A percentile compares a stretch with the other conserved stretches of the same genome.
Evolutionary conservation across 2,888 invertebrate species (phyloP).

Genomic region (Cetonia aurata): DNA sequence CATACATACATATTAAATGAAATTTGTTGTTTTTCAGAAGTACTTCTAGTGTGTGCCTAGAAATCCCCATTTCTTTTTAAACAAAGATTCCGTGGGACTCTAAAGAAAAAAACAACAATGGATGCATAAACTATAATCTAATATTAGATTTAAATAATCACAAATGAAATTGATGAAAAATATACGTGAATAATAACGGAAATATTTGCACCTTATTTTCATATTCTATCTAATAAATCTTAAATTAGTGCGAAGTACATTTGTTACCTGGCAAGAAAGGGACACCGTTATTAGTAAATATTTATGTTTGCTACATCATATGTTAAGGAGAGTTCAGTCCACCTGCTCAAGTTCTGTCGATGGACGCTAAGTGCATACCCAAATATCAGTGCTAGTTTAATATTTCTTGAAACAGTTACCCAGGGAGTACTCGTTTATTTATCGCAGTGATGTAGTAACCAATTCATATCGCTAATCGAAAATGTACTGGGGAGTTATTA

Average conservation of each 20-base stretch:
- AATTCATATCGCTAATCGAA: conserved; percentile 1
- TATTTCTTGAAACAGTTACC: conserved; percentile 7
- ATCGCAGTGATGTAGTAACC: background rate
- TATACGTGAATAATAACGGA: background rate
- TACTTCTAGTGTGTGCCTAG: too few relatives aligned
- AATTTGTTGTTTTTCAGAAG: too few relatives aligned
- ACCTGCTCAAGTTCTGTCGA: background rate
- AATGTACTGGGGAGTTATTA: conserved; percentile 17
- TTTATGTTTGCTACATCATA: background rate
- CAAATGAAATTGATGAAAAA: background rate
- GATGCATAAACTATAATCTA: too few relatives aligned
- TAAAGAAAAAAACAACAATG: too few relatives aligned
- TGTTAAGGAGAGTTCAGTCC: conserved; percentile 1
- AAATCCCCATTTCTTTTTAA: too few relatives aligned
- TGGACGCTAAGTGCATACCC: background rate
- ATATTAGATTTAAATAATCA: too few relatives aligned
- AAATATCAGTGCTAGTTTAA: background rate
- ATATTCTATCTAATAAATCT: too few relatives aligned
- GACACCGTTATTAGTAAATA: conserved; percentile 10
- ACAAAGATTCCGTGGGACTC: too few relatives aligned
- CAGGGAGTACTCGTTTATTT: background rate
- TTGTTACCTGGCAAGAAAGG: background rate
- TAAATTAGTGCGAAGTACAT: too few relatives aligned
- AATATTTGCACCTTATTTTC: background rate
- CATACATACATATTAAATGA: too few relatives aligned